These are phyloP conservation scores for Cyprinella venusta DNA, from an alignment of 2,797 vertebrate species.

Conservation along the genomic window DNA sequence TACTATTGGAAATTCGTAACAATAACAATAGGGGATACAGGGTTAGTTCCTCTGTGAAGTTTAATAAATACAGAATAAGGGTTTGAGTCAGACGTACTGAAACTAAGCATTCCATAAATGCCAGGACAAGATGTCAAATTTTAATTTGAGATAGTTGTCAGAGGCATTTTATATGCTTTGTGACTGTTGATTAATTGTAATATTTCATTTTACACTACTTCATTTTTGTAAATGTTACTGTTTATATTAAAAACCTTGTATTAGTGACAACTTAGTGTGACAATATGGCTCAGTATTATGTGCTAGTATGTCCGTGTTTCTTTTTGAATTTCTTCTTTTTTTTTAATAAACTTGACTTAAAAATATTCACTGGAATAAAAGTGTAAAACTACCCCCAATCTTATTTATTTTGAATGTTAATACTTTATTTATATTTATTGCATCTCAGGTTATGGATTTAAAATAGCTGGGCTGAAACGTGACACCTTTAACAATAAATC, in stretches of 20 bases:
- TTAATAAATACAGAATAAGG: not conserved
- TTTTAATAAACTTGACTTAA: not conserved
- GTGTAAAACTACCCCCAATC: not conserved
- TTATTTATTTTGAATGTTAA: not conserved
- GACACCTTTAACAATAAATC: constrained; percentile 7
- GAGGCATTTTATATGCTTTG: not conserved
- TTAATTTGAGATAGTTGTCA: not conserved
- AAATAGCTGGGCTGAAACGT: not conserved
- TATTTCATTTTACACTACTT: not conserved
- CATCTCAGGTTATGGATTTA: not conserved
- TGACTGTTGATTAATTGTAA: not conserved
- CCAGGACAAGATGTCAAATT: not conserved
- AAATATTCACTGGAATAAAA: not conserved
- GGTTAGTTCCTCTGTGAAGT: not conserved
- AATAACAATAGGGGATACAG: not conserved
- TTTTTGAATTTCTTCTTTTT: too few species aligned
- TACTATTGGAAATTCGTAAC: not conserved
- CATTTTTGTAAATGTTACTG: not conserved
- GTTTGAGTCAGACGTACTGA: not conserved
- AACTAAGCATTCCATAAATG: not conserved
- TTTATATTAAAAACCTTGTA: not conserved
- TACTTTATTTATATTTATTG: not conserved
- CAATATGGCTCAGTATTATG: not conserved
- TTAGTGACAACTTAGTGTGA: not conserved
- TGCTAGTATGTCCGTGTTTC: not conserved